Conservation (phyloP, 2,113 vertebrate genomes). For the Boulengeromyrus knoepffleri region DNA sequence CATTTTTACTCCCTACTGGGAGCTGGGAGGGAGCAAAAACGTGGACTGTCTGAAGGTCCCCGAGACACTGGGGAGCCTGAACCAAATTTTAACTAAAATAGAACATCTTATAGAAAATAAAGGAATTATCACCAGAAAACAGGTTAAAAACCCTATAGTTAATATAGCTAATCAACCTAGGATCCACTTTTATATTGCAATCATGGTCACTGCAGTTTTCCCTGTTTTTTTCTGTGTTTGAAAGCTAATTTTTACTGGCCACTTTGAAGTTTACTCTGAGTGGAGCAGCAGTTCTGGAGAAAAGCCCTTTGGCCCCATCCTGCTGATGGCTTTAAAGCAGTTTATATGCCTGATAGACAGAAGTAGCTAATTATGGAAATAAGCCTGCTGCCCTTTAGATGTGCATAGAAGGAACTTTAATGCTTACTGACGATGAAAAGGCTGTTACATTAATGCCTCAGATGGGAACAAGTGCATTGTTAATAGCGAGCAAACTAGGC, state of each 20-base stretch:
- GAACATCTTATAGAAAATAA: neutral
- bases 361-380: neutral
- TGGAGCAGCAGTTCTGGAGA: neutral
- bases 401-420: neutral
- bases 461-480: neutral
- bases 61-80: neutral
- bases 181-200: neutral
- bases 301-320: neutral
- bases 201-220: neutral
- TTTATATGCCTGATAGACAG: neutral
- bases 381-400: neutral
- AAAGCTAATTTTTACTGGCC: neutral
- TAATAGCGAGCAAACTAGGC: neutral
- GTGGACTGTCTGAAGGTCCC: neutral
- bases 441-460: neutral
- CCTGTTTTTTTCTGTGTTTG: neutral
- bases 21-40: neutral
- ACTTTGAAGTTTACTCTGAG: conserved; percentile 1
- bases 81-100: neutral
- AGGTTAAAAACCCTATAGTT: neutral
- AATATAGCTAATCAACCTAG: neutral
- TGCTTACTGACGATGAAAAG: neutral
- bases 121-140: neutral
- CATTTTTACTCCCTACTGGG: too few species aligned
- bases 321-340: neutral